Evolutionary conservation across 2,113 vertebrate species (phyloP).

Genomic region (Strix uralensis): DNA sequence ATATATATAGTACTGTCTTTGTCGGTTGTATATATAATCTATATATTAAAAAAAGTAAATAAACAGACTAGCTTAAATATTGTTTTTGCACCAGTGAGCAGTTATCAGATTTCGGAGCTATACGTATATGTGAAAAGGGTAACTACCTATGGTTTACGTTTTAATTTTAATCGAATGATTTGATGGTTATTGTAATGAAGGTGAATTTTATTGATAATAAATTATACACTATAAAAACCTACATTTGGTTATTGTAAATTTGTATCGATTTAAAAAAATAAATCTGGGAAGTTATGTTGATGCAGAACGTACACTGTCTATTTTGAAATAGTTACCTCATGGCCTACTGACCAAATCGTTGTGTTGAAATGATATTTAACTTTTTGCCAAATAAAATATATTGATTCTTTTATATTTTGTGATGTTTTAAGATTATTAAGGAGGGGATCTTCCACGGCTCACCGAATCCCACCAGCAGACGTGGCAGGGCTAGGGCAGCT

Average conservation of each 20-base stretch:
- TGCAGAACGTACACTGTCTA: conserved; percentile 80
- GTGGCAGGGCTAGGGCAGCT: neutral
- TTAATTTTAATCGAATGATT: conserved; percentile 72
- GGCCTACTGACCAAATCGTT: conserved; percentile 88
- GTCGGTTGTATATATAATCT: conserved; percentile 72
- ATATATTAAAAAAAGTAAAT: conserved; percentile 65
- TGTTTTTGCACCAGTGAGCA: conserved; percentile 76
- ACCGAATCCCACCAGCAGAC: neutral
- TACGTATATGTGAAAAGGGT: conserved; percentile 76
- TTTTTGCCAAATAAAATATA: conserved; percentile 97
- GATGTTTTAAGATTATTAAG: conserved; percentile 57
- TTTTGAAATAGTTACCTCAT: conserved; percentile 92
- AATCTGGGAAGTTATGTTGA: conserved; percentile 67
- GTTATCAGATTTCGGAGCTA: conserved; percentile 75
- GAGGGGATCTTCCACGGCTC: neutral
- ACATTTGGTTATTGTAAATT: conserved; percentile 78
- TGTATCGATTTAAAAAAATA: conserved; percentile 65
- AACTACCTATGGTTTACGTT: conserved; percentile 84
- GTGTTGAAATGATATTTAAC: conserved; percentile 89
- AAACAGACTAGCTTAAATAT: conserved; percentile 67
- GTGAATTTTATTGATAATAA: conserved; percentile 85
- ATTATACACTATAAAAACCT: conserved; percentile 77
- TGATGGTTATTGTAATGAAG: conserved; percentile 77
- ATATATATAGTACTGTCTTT: conserved; percentile 56
- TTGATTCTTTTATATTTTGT: conserved; percentile 75